Evolutionary conservation across 2,113 vertebrate species (phyloP).

Genomic region (Eudorcas thomsonii): DNA sequence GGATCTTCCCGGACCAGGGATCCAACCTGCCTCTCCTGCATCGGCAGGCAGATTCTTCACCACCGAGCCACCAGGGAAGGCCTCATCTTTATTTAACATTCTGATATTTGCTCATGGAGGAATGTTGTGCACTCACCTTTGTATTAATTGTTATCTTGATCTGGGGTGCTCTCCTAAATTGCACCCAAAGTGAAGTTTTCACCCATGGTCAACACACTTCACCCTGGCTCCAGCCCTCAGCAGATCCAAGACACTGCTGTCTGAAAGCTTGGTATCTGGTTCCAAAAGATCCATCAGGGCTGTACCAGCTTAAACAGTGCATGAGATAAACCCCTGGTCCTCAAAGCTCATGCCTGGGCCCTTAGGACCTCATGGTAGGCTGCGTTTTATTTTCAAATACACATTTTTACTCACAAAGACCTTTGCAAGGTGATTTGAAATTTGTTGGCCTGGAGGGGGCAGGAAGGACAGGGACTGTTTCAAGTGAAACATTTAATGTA

Average conservation of each 20-base stretch:
- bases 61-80: not conserved
- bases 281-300: not conserved
- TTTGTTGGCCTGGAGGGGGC: not conserved
- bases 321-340: rapidly evolving
- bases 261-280: not conserved
- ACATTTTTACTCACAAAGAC: not conserved
- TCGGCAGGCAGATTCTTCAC: not conserved
- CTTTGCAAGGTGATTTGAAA: not conserved
- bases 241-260: not conserved
- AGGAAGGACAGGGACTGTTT: not conserved
- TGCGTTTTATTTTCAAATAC: not conserved
- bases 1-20: not conserved
- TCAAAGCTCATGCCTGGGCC: not conserved
- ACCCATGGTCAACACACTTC: rapidly evolving
- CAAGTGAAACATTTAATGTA: not conserved
- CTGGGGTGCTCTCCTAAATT: not conserved
- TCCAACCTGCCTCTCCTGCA: not conserved
- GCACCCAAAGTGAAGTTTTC: not conserved
- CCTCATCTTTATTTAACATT: not conserved
- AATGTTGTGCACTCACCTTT: not conserved
- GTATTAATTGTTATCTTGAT: not conserved
- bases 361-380: not conserved
- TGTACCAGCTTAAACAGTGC: rapidly evolving
- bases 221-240: too few species aligned
- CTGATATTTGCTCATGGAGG: not conserved